Conservation (phyloP, 2,797 vertebrate species). For the Microctenopoma stevenorrisi region DNA sequence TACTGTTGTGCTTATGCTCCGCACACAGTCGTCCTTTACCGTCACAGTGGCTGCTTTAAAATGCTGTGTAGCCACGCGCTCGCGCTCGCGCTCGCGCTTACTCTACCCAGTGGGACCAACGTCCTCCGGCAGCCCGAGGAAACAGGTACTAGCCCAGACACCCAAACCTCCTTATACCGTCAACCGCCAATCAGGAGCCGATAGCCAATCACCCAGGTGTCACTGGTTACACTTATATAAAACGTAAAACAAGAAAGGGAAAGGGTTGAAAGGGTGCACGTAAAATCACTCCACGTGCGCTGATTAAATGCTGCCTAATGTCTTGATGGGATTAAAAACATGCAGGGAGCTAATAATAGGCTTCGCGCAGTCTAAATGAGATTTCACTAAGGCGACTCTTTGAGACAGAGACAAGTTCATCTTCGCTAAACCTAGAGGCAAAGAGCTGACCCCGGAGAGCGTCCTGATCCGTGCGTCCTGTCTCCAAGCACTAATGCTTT, state of each 20-base stretch:
- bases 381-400: slow-evolving; percentile 78
- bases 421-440: slow-evolving; percentile 77
- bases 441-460: slow-evolving; percentile 61
- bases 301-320: slow-evolving; percentile 69
- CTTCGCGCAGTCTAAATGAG: slow-evolving; percentile 69
- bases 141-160: too few relatives aligned
- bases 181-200: too few relatives aligned
- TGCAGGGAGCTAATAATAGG: slow-evolving; percentile 78
- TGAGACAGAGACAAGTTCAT: slow-evolving; percentile 76
- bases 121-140: too few relatives aligned
- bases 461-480: slow-evolving; percentile 51
- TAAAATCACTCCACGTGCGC: slow-evolving; percentile 19
- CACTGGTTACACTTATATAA: too few relatives aligned
- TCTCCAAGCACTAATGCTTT: slow-evolving; percentile 69
- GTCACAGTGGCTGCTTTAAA: too few relatives aligned
- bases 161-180: too few relatives aligned
- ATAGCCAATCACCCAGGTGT: too few relatives aligned
- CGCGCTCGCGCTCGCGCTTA: too few relatives aligned
- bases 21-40: too few relatives aligned
- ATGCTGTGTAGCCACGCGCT: too few relatives aligned
- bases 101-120: too few relatives aligned
- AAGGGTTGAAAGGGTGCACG: neutral
- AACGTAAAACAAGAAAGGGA: neutral
- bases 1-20: too few relatives aligned
- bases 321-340: slow-evolving; percentile 50